phyloP scores from a whole-genome alignment of 2,113 vertebrate genomes.

The Aegithalos caudatus region DNA sequence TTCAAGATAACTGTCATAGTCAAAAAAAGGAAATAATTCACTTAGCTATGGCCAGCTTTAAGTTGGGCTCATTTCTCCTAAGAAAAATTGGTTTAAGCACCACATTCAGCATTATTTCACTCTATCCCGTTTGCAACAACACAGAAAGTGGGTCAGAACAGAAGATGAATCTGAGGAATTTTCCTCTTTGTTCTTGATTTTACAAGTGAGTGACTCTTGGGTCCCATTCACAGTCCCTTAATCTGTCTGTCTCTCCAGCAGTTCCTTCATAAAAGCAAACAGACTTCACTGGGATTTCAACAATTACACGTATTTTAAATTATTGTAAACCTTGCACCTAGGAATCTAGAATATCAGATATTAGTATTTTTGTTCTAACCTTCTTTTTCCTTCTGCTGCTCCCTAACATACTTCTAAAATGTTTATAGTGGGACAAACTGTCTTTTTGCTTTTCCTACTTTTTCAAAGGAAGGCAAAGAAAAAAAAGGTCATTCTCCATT shows the following conservation, averaged over 20 bases:
- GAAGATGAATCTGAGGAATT: neutral
- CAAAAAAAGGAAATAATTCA: constrained; percentile 2
- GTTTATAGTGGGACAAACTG: neutral
- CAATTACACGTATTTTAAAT: neutral
- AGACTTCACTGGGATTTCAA: neutral
- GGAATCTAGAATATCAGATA: neutral
- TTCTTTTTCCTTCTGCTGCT: neutral
- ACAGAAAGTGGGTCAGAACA: neutral
- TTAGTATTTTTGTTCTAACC: neutral
- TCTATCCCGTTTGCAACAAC: neutral
- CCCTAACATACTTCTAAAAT: neutral
- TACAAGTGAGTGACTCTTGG: neutral
- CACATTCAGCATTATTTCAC: neutral
- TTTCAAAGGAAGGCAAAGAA: neutral
- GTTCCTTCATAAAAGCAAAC: neutral
- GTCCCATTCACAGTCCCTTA: neutral
- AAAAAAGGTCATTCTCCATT: neutral
- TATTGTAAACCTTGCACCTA: neutral
- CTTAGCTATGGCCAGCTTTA: neutral
- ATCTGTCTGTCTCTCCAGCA: neutral
- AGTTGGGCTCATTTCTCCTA: neutral
- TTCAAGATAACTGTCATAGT: constrained; percentile 7
- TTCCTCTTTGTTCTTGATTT: constrained; percentile 12
- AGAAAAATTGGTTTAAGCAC: neutral
- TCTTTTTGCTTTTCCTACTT: neutral